Percentiles rank a stretch among this genome's conserved stretches.
Conservation (phyloP, 2,113 vertebrate genomes). For the Barnardius zonarius region DNA sequence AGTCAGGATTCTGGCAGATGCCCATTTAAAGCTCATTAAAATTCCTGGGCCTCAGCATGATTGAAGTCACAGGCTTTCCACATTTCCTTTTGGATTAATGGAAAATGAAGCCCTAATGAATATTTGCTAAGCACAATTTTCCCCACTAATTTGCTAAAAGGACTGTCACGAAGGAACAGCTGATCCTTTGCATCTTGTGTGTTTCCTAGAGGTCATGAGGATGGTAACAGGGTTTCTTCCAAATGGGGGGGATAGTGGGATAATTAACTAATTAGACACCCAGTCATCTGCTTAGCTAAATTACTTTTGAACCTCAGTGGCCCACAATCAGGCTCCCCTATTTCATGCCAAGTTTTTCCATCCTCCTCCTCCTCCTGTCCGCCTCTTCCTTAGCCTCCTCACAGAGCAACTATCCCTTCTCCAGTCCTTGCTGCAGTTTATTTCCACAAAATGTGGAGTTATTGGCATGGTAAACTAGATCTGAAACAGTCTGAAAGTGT, state of each 20-base stretch:
- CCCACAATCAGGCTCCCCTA: slow-evolving; percentile 11
- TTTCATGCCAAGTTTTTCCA: slow-evolving; percentile 39
- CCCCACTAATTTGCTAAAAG: slow-evolving; percentile 69
- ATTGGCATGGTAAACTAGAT: not conserved
- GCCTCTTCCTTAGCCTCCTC: not conserved
- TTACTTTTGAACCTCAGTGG: slow-evolving; percentile 55
- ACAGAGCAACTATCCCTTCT: not conserved
- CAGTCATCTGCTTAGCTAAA: slow-evolving; percentile 46
- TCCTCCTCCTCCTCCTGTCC: not conserved
- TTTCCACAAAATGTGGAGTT: slow-evolving; percentile 1
- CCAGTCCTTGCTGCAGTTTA: not conserved
- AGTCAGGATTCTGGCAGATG: slow-evolving; percentile 74
- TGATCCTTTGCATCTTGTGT: slow-evolving; percentile 47
- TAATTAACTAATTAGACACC: slow-evolving; percentile 61
- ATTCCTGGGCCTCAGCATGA: slow-evolving; percentile 71
- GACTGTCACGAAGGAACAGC: slow-evolving; percentile 58
- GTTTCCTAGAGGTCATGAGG: slow-evolving; percentile 46
- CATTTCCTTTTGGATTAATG: slow-evolving; percentile 74
- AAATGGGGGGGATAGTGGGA: not conserved
- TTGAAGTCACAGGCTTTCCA: slow-evolving; percentile 66
- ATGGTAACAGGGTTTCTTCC: slow-evolving; percentile 28
- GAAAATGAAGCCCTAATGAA: slow-evolving; percentile 73
- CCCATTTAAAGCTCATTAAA: slow-evolving; percentile 79
- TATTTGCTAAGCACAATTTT: slow-evolving; percentile 72
- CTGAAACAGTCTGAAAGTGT: slow-evolving; percentile 48